Evolutionary conservation across 2,113 vertebrate genomes (phyloP).

Genomic region (Zosterops borbonicus): DNA sequence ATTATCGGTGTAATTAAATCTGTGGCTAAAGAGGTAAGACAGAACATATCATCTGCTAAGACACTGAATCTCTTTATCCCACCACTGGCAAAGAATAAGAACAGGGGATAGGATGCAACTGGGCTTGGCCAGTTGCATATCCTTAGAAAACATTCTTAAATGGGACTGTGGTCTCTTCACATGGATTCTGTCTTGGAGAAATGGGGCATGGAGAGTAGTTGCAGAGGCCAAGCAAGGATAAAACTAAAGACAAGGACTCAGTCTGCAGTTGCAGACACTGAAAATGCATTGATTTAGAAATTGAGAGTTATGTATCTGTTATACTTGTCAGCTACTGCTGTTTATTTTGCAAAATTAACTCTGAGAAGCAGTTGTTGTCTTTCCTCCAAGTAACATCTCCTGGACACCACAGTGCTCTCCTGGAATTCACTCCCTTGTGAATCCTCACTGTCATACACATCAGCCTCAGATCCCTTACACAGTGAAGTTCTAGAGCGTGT

Average conservation of each 20-base stretch:
- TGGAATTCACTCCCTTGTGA: background rate
- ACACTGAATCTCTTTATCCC: conserved; percentile 34
- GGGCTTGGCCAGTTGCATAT: background rate
- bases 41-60: conserved; percentile 47
- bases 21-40: conserved; percentile 19
- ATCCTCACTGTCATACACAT: background rate
- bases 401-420: fast-evolving
- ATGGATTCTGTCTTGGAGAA: background rate
- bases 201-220: background rate
- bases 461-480: background rate
- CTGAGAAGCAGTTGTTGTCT: background rate
- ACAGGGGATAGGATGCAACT: background rate
- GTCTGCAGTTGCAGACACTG: background rate
- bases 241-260: background rate
- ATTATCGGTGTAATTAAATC: conserved; percentile 53
- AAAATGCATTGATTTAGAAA: background rate
- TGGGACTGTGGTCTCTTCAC: background rate
- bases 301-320: background rate
- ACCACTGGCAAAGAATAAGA: background rate
- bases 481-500: background rate
- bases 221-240: background rate
- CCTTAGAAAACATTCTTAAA: background rate
- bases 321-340: background rate
- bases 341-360: background rate
- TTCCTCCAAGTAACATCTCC: background rate